Evolutionary conservation across 2,797 vertebrate genomes (phyloP).

Genomic region (Sebastes nivosus): DNA sequence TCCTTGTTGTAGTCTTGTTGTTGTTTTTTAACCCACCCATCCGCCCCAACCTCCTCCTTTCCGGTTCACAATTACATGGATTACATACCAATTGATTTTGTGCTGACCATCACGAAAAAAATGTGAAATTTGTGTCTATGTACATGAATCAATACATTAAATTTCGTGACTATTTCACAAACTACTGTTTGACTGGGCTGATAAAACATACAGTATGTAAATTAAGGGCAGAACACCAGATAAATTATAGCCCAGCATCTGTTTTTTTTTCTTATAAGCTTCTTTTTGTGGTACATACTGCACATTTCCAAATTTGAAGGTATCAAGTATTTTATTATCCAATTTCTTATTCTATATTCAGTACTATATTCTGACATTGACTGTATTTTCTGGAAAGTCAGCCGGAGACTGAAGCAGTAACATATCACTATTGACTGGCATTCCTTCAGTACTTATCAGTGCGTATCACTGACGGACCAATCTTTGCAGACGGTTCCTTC

Average conservation of each 20-base stretch:
- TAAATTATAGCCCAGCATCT: not conserved
- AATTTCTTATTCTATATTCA: not conserved
- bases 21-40: no score
- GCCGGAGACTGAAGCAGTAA: not conserved
- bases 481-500: not conserved
- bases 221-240: not conserved
- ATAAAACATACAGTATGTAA: not conserved
- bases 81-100: no score
- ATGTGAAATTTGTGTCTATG: accelerated
- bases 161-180: not conserved
- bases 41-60: accelerated
- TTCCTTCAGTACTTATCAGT: not conserved
- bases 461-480: not conserved
- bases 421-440: not conserved
- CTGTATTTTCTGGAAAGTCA: not conserved
- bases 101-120: no score
- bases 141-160: not conserved
- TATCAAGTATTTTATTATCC: not conserved
- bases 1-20: no score
- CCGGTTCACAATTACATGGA: no score
- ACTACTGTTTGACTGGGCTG: no score
- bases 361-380: not conserved
- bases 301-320: not conserved
- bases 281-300: not conserved
- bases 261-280: not conserved